Conservation (phyloP, 2,888 invertebrate species). For the Zygogramma bicolorata region DNA sequence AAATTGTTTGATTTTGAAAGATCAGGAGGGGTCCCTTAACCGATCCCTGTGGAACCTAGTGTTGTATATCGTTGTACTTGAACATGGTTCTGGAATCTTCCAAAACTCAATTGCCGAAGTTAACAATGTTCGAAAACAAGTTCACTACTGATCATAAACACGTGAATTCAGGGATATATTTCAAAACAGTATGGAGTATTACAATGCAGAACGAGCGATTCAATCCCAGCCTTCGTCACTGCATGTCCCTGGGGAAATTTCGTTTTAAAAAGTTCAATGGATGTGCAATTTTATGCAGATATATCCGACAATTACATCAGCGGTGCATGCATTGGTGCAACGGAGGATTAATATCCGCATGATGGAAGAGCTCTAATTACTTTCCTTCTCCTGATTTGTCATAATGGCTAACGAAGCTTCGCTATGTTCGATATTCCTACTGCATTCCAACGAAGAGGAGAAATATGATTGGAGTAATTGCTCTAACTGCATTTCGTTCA, state of each 20-base stretch:
- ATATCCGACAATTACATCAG: constrained; percentile 39
- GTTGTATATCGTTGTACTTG: too few species aligned
- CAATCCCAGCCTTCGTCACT: constrained; percentile 21
- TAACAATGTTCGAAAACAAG: background rate
- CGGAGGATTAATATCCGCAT: background rate
- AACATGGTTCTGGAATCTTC: background rate
- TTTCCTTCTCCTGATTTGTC: constrained; percentile 13
- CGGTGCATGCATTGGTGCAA: background rate
- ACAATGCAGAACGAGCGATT: constrained; percentile 4
- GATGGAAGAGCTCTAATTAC: constrained; percentile 16
- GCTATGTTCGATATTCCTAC: background rate
- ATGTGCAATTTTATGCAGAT: constrained; percentile 21
- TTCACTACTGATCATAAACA: background rate
- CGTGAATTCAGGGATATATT: background rate
- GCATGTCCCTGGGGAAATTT: constrained; percentile 32
- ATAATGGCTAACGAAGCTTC: background rate
- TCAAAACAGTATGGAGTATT: background rate
- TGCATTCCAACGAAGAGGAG: background rate
- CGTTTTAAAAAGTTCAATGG: constrained; percentile 28
- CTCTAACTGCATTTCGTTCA: background rate
- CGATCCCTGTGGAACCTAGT: too few species aligned
- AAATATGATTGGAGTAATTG: background rate
- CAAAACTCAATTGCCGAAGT: background rate
- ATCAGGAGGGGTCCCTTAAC: too few species aligned
- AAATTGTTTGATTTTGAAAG: too few species aligned